A percentile compares a stretch with the other conserved stretches of the same genome.
Evolutionary conservation across 2,888 invertebrate species (phyloP).

Genomic region (Philaethria dido): DNA sequence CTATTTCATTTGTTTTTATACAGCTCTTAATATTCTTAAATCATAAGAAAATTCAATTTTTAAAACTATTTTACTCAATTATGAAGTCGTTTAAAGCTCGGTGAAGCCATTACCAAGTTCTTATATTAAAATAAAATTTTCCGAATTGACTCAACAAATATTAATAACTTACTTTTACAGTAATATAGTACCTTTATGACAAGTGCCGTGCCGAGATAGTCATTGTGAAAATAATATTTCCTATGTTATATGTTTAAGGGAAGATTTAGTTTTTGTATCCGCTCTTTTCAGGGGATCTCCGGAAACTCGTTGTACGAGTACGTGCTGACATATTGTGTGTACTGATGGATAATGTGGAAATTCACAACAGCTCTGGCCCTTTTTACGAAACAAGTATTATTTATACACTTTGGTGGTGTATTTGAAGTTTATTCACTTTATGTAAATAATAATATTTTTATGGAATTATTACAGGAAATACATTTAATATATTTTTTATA

Average conservation of each 20-base stretch:
- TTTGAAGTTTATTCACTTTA: neutral
- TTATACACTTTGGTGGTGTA: neutral
- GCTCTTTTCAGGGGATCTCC: constrained; percentile 38
- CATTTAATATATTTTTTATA: no score
- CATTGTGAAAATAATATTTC: constrained; percentile 38
- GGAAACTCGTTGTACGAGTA: constrained; percentile 38
- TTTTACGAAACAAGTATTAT: neutral
- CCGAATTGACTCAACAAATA: neutral
- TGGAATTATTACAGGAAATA: neutral
- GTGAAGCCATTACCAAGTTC: neutral
- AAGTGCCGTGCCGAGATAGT: constrained; percentile 33
- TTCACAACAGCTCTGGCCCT: neutral
- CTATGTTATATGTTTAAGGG: constrained; percentile 40
- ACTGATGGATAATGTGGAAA: constrained; percentile 30
- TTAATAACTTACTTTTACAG: no score
- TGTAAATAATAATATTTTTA: neutral
- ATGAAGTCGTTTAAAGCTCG: no score
- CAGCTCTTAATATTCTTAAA: no score
- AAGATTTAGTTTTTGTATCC: constrained; percentile 48
- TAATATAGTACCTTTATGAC: constrained; percentile 14
- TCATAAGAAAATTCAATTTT: no score
- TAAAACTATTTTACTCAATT: no score
- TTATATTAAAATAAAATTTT: neutral
- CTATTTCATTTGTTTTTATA: no score
- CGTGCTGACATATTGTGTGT: constrained; percentile 40